A percentile compares a stretch with the other conserved stretches of the same genome.
These are phyloP conservation scores for Parasteatoda tepidariorum DNA, from an alignment of 1,140 invertebrate genomes.

Conservation along the genomic window DNA sequence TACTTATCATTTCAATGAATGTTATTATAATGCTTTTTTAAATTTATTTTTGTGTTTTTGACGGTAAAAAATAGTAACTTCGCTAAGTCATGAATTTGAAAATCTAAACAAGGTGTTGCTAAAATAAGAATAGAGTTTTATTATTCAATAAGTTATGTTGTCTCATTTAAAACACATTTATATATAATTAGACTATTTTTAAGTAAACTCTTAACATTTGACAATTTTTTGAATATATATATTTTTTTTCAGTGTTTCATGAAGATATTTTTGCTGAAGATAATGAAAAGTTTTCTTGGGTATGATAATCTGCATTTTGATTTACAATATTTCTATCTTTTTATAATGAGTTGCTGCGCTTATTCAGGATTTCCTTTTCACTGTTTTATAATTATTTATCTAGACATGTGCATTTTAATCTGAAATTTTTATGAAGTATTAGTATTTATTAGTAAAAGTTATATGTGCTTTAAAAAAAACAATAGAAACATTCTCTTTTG, in stretches of 20 bases:
- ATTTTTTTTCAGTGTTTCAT: slow-evolving; percentile 27
- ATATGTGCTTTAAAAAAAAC: background rate
- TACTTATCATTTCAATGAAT: too few relatives aligned
- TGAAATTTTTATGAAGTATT: background rate
- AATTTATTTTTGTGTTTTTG: too few relatives aligned
- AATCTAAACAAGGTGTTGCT: too few relatives aligned
- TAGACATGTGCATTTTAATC: background rate
- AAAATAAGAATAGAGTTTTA: too few relatives aligned
- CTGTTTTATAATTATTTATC: background rate
- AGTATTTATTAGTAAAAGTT: background rate
- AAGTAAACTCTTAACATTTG: too few relatives aligned
- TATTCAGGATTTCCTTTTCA: slow-evolving; percentile 25
- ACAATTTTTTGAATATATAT: background rate
- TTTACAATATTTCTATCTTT: background rate
- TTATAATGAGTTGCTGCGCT: background rate
- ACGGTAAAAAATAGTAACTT: too few relatives aligned
- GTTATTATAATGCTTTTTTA: too few relatives aligned
- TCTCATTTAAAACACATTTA: too few relatives aligned
- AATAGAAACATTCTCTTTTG: background rate
- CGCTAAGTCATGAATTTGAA: too few relatives aligned
- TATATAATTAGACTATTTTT: too few relatives aligned
- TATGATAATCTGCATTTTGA: slow-evolving; percentile 58
- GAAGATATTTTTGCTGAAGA: slow-evolving; percentile 57
- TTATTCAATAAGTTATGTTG: too few relatives aligned
- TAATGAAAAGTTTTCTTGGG: slow-evolving; percentile 45